Conservation (phyloP, 1,140 invertebrate genomes). For the Bombyx mandarina region DNA sequence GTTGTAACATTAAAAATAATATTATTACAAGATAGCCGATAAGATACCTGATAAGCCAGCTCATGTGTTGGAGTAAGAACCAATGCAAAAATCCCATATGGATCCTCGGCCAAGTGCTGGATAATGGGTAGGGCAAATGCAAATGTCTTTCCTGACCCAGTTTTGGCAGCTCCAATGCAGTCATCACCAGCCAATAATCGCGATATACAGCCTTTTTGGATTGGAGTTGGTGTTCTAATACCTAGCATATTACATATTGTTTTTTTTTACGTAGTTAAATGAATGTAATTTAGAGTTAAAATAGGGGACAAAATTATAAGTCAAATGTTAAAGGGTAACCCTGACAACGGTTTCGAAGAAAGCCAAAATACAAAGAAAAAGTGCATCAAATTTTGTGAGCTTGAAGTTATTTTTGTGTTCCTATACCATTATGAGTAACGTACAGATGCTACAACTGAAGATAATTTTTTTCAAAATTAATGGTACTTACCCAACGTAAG, state of each 20-base stretch:
- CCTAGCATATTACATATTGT: slow-evolving; percentile 66
- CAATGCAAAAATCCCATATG: slow-evolving; percentile 95
- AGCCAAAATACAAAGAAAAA: too few species aligned
- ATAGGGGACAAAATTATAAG: too few species aligned
- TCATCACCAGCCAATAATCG: slow-evolving; percentile 86
- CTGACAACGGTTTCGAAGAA: too few species aligned
- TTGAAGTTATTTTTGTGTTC: too few species aligned
- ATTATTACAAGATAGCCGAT: neutral
- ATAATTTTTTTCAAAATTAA: neutral
- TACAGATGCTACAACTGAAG: neutral
- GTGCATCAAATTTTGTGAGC: too few species aligned
- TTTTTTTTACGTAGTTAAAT: too few species aligned
- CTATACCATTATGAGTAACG: neutral
- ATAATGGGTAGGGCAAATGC: slow-evolving; percentile 97
- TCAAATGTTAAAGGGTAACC: too few species aligned
- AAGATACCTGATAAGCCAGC: slow-evolving; percentile 82
- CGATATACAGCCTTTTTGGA: slow-evolving; percentile 87
- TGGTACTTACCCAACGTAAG: slow-evolving; percentile 43
- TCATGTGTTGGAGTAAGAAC: slow-evolving; percentile 97
- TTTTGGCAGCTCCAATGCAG: slow-evolving; percentile 96
- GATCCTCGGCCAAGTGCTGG: slow-evolving; percentile 91
- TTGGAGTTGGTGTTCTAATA: slow-evolving; percentile 85
- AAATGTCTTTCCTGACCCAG: slow-evolving; percentile 97
- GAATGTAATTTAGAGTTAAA: too few species aligned
- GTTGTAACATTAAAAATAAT: neutral